Base-by-base conservation (phyloP, 2,888 invertebrate genomes). In the Hetaerina titia region DNA sequence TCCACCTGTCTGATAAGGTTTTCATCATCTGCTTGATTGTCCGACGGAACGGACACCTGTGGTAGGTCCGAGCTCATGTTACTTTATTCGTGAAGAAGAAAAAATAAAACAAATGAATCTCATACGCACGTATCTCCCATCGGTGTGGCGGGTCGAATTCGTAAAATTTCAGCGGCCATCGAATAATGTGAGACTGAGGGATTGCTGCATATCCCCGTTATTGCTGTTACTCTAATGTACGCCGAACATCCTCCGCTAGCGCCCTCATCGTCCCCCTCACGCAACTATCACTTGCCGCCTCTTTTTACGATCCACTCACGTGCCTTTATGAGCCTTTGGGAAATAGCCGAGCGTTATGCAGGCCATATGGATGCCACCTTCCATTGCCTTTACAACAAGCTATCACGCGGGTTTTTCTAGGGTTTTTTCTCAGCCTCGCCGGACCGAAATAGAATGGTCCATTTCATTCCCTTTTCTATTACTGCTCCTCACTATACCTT, bases 281-380 rank as follows among this genome's bases (percentile, higher is more conserved):
- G 31, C 25, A 13, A 81, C 81, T 81, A 81, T 81, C 25, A 81
- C 81, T 81, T 81, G 81, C 81, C 81, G 81, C 31, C 81, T 31
- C n/a, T 69, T 81, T 81, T 81, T 81, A 81, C 81, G 81, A 81
- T 11, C 81, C 69, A 69, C 69, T 69, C 69, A 9, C 7, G 81
- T 25, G 31, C 81, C 11, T 81, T 81, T 31, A 81, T 31, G 81
- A 81, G 81, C 31, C 81, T 81, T 81, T 11, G 81, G 81, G 81
- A 81, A 81, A 81, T 81, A 81, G 81, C 81, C 81, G 81, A 31
- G 81, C 31, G 31, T 81, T 81, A 31, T 31, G 25, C 31, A 25
- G 69, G 69, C 69, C 69, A n/a, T 69, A 69, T 69, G 69, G 69
- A 69, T 69, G 31, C 81, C 31, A 81, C 81, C 81, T 81, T 31